Percentiles rank a stretch among this genome's conserved stretches.
Evolutionary conservation across 1,140 invertebrate species (phyloP).

Genomic region (Leptinotarsa lineolata): DNA sequence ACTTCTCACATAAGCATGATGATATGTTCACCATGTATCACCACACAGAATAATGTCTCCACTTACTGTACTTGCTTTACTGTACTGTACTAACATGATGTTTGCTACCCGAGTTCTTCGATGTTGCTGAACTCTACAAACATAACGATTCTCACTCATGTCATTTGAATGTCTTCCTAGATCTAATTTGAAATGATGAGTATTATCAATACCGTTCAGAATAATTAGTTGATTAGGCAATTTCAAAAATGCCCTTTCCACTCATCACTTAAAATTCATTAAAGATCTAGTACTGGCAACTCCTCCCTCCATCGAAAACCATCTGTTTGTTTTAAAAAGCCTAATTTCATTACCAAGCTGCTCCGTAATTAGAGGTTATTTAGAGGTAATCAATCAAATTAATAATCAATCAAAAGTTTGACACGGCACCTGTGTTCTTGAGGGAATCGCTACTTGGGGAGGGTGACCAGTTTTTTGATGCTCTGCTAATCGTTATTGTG

Average conservation of each 20-base stretch:
- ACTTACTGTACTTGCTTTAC: too few species aligned
- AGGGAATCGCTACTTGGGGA: background rate
- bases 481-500: conserved; percentile 17
- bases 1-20: too few species aligned
- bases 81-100: too few species aligned
- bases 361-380: conserved; percentile 14
- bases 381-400: conserved; percentile 14
- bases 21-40: too few species aligned
- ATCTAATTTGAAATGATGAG: too few species aligned
- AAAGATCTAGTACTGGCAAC: background rate
- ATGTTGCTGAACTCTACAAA: too few species aligned
- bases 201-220: too few species aligned
- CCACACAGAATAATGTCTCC: too few species aligned
- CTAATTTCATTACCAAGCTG: conserved; percentile 17
- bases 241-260: background rate
- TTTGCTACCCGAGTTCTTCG: too few species aligned
- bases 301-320: background rate
- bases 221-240: too few species aligned
- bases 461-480: background rate
- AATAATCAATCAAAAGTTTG: conserved; percentile 13
- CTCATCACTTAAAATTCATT: background rate
- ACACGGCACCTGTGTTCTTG: conserved; percentile 4
- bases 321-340: conserved; percentile 16
- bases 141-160: too few species aligned
- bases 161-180: too few species aligned